Evolutionary conservation across 2,888 invertebrate genomes (phyloP).

Genomic region (Alviniconcha strummeri): DNA sequence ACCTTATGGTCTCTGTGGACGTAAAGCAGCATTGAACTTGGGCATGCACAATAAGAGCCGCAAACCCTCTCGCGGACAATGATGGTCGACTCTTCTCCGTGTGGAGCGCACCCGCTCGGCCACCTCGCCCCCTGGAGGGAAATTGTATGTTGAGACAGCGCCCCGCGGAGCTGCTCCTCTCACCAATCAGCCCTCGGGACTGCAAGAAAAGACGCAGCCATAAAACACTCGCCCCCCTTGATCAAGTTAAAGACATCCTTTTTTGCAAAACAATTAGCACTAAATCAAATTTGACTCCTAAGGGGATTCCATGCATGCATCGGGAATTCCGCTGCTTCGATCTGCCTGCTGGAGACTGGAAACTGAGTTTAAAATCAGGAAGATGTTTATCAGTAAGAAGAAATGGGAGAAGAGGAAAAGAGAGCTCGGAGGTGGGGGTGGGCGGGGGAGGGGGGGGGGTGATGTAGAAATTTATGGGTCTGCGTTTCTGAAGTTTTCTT

Average conservation of each 20-base stretch:
- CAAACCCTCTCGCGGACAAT: too few species aligned
- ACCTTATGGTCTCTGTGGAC: too few species aligned
- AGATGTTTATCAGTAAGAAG: neutral
- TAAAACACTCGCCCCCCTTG: constrained; percentile 16
- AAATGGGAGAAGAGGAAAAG: neutral
- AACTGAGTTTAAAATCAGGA: too few species aligned
- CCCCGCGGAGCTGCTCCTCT: neutral
- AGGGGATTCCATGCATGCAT: neutral
- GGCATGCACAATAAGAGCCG: too few species aligned
- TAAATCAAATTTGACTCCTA: constrained; percentile 30
- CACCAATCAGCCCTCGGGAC: neutral
- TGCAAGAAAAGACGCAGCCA: neutral
- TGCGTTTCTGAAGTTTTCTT: too few species aligned
- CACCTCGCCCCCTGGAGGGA: neutral
- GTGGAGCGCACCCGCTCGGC: neutral
- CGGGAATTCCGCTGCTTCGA: neutral
- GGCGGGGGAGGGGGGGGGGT: too few species aligned
- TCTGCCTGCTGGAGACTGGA: too few species aligned
- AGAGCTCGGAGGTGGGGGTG: neutral
- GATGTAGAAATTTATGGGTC: too few species aligned
- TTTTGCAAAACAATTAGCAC: constrained; percentile 32
- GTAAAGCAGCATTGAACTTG: too few species aligned
- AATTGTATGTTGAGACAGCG: neutral
- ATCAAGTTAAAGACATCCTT: constrained; percentile 32
- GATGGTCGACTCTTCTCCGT: too few species aligned